A percentile compares a stretch with the other conserved stretches of the same genome.
phyloP scores from a whole-genome alignment of 2,113 vertebrate species.

The Sitta europaea region DNA sequence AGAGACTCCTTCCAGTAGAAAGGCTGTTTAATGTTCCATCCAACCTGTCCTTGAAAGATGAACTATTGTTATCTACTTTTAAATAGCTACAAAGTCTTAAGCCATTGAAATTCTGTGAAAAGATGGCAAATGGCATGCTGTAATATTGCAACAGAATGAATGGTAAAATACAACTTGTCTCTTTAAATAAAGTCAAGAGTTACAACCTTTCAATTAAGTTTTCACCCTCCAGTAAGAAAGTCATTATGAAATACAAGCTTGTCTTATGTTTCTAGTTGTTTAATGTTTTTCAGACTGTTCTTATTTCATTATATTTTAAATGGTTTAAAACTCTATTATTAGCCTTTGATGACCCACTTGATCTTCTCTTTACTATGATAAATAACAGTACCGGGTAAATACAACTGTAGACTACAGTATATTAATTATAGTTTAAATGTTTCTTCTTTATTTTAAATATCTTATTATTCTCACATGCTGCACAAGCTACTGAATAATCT shows the following conservation, averaged over 20 bases:
- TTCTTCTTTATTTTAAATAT: neutral
- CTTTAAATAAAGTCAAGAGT: neutral
- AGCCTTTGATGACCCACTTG: neutral
- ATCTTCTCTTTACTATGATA: neutral
- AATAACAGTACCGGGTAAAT: neutral
- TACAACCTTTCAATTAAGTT: neutral
- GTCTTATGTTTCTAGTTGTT: rapidly evolving
- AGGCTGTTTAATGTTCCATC: neutral
- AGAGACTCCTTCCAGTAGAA: too few species aligned
- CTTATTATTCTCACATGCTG: rapidly evolving
- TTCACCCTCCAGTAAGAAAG: neutral
- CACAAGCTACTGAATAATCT: neutral
- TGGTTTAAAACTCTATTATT: neutral
- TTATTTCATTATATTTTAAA: neutral
- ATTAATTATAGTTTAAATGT: neutral
- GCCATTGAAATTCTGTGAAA: neutral
- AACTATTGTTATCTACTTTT: neutral
- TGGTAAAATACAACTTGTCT: neutral
- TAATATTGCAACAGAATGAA: neutral
- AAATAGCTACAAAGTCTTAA: neutral
- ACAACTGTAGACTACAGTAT: neutral
- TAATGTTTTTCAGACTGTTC: neutral
- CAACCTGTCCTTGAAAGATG: neutral
- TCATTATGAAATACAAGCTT: neutral
- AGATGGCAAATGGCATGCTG: neutral